Percentiles rank a stretch among this genome's conserved stretches.
phyloP scores from a whole-genome alignment of 2,113 vertebrate species.

The Stegastes partitus region DNA sequence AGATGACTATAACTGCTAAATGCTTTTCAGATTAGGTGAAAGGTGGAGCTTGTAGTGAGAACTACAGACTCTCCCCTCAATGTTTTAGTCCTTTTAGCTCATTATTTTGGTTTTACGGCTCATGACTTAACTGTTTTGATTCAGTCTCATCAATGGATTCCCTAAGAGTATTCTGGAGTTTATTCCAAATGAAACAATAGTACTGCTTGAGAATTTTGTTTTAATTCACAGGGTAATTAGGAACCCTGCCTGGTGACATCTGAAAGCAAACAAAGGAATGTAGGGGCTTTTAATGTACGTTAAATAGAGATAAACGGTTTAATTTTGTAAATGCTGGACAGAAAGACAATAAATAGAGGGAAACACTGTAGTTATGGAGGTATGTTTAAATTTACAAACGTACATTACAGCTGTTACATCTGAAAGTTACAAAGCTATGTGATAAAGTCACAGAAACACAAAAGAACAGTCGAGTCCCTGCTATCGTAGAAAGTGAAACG shows the following conservation, averaged over 20 bases:
- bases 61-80: not conserved
- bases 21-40: too few species aligned
- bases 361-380: not conserved
- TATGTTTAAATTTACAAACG: constrained; percentile 31
- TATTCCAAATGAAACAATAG: not conserved
- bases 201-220: not conserved
- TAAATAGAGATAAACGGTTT: not conserved
- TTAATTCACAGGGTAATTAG: not conserved
- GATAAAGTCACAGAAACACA: constrained; percentile 18
- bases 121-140: not conserved
- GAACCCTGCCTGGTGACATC: not conserved
- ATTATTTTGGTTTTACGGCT: not conserved
- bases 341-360: constrained; percentile 6
- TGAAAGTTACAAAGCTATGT: constrained; percentile 12
- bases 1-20: too few species aligned
- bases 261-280: not conserved
- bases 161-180: not conserved
- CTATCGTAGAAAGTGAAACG: not conserved
- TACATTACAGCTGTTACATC: constrained; percentile 19
- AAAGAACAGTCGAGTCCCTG: not conserved
- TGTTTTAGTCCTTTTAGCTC: not conserved
- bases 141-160: not conserved
- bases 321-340: not conserved
- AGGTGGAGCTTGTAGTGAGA: not conserved
- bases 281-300: not conserved